Conservation (phyloP, 1,140 invertebrate genomes). For the Idris sp. region DNA sequence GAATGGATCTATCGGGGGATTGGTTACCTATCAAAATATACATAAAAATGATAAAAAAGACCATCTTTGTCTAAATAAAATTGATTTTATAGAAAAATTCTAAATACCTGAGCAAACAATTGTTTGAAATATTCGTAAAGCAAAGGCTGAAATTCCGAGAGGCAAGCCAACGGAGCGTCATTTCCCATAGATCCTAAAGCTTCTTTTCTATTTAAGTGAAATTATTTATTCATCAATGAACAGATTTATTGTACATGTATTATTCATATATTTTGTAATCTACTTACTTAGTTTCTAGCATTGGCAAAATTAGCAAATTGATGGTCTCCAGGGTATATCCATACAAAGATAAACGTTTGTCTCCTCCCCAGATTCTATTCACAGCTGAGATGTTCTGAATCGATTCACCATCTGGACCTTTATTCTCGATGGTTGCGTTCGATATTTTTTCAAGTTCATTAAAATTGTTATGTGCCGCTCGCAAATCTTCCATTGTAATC, state of each 20-base stretch:
- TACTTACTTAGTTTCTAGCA: constrained; percentile 96
- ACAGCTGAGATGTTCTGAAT: constrained; percentile 72
- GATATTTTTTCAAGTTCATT: constrained; percentile 59
- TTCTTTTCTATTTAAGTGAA: constrained; percentile 80
- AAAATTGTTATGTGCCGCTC: constrained; percentile 75
- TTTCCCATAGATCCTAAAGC: constrained; percentile 99
- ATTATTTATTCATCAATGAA: neutral
- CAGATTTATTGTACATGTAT: no score
- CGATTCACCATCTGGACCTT: constrained; percentile 61
- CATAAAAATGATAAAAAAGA: no score
- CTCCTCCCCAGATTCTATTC: constrained; percentile 82
- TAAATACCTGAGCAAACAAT: constrained; percentile 93
- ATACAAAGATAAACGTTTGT: constrained; percentile 93
- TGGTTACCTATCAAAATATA: no score
- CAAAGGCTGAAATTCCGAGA: constrained; percentile 95
- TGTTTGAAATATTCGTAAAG: constrained; percentile 99
- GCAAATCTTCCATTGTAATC: constrained; percentile 85
- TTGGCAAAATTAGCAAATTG: constrained; percentile 94
- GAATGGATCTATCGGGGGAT: constrained; percentile 99
- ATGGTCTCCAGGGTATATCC: constrained; percentile 97
- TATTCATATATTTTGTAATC: neutral
- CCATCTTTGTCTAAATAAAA: no score
- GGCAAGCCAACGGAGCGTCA: constrained; percentile 96
- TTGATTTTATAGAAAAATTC: constrained; percentile 1
- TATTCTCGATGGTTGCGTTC: constrained; percentile 72